Evolutionary conservation across 2,888 invertebrate genomes (phyloP), one percentile per base, ranked within the genome.

Genomic region (Priocnemis perturbator): DNA sequence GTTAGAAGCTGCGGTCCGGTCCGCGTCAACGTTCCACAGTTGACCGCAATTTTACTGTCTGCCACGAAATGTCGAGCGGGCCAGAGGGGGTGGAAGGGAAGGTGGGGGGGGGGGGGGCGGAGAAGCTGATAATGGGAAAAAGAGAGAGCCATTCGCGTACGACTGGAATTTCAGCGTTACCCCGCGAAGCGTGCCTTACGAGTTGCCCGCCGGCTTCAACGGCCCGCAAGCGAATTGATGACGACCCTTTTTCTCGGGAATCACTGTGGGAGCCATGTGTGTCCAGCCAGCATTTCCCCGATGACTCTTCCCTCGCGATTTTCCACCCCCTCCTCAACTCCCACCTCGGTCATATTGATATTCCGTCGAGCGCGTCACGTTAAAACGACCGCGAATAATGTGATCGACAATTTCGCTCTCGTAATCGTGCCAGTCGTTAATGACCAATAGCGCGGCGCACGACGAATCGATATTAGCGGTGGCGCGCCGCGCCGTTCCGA

Each of bases 1-100:
- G 78, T 78, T 78, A 76, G 76, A 68, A 78, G 62, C 68, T 71
- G 78, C 74, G 76, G 74, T 78, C 65, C 50, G 75, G 37, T 55
- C 7, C 71, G 61, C 78, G 73, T 78, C 76, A 76, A 78, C 78
- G 73, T 76, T 71, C 44, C 67, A 56, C 11, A n/a, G 17, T 55
- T 58, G 67, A 69, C 74, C 78, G 67, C 78, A 74, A 76, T 78
- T 78, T 78, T 78, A 78, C 69, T 67, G 69, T 62, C 65, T 56
- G 56, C 66, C 71, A 52, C 67, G 72, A 74, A 74, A 67, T 44
- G 65, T 60, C 48, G 55, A n/a, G 19, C 44, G 2, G 63, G 23
- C 52, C n/a, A n/a, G n/a, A 50, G 47, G 19, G 37, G 11, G 52
- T 30, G 19, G 17, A 19, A 47, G 30, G n/a, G 48, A 26, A n/a